These are phyloP conservation scores for Gadus macrocephalus DNA, from an alignment of 2,113 vertebrate genomes.

Conservation along the genomic window DNA sequence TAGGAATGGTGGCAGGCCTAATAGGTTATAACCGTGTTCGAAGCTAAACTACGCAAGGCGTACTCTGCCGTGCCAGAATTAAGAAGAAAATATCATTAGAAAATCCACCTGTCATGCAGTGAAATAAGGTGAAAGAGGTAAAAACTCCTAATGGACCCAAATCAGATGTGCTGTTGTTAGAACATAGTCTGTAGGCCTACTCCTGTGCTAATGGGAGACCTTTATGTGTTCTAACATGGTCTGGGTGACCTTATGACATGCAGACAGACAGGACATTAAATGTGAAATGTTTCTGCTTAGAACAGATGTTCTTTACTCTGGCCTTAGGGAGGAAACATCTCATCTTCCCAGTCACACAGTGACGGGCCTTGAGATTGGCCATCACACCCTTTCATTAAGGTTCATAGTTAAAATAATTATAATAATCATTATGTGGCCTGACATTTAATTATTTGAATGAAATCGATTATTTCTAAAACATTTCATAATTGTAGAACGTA, in stretches of 20 bases:
- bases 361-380: too few species aligned
- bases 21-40: neutral
- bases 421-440: too few species aligned
- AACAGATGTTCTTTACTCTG: constrained; percentile 64
- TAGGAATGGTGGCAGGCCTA: neutral
- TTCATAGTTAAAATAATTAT: neutral
- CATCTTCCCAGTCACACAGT: neutral
- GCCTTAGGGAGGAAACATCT: constrained; percentile 35
- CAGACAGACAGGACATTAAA: constrained; percentile 32
- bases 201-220: neutral
- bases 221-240: constrained; percentile 44
- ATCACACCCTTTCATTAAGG: too few species aligned
- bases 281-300: constrained; percentile 43
- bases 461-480: too few species aligned
- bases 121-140: too few species aligned
- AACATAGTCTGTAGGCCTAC: too few species aligned
- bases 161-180: too few species aligned
- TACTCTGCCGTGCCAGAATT: neutral
- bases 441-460: too few species aligned
- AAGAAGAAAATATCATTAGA: neutral
- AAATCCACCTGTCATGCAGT: too few species aligned
- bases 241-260: constrained; percentile 49
- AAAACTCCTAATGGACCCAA: too few species aligned
- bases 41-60: too few species aligned
- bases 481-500: too few species aligned